Conservation (phyloP, 92 coral and sea anemone genomes). For the Porites evermanni region DNA sequence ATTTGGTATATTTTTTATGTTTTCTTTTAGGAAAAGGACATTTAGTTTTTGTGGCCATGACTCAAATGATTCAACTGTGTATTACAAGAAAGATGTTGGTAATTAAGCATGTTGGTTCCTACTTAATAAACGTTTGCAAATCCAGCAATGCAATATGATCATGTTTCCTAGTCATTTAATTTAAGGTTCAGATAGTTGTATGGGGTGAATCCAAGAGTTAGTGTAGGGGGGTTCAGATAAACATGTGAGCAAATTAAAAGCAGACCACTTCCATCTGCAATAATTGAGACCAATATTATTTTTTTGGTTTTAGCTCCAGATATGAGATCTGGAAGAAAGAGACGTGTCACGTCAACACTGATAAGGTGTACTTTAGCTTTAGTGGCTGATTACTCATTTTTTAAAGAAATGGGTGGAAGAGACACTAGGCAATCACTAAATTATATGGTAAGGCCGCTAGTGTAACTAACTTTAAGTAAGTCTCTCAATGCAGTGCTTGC, state of each 20-base stretch:
- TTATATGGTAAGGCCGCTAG: conserved; percentile 71
- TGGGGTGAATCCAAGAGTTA: too few species aligned
- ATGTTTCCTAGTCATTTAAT: too few species aligned
- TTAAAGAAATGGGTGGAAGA: conserved; percentile 60
- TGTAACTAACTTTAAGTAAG: too few species aligned
- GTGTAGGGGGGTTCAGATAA: too few species aligned
- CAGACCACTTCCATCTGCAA: too few species aligned
- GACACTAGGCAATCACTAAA: conserved; percentile 63
- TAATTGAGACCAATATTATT: neutral
- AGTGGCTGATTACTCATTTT: conserved; percentile 86
- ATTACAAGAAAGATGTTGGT: conserved; percentile 32
- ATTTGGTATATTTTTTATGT: neutral
- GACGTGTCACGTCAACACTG: conserved; percentile 64
- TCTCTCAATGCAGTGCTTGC: too few species aligned
- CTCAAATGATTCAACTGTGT: conserved; percentile 57
- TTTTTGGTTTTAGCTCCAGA: conserved; percentile 34
- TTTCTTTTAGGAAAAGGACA: conserved; percentile 31
- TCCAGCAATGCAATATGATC: too few species aligned
- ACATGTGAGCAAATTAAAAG: too few species aligned
- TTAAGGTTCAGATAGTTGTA: too few species aligned
- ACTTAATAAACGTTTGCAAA: too few species aligned
- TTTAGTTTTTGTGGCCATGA: conserved; percentile 83
- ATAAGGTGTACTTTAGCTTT: conserved; percentile 80
- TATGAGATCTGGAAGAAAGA: conserved; percentile 34
- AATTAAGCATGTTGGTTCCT: neutral